These are phyloP conservation scores for Pogonus chalceus DNA, from an alignment of 1,140 invertebrate species.

Conservation along the genomic window DNA sequence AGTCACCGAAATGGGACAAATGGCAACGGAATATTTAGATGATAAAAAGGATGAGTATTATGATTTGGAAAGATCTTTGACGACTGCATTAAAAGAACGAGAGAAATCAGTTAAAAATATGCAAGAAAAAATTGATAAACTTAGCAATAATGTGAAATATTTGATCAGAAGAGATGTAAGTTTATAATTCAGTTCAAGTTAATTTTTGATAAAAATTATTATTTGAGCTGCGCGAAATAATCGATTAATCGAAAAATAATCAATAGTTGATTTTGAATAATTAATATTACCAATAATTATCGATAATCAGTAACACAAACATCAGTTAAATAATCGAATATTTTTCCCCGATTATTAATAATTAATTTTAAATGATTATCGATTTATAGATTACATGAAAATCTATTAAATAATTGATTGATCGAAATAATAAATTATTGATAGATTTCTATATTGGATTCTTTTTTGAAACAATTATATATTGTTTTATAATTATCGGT, in stretches of 20 bases:
- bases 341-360: too few relatives aligned
- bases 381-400: too few relatives aligned
- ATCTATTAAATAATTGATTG: too few relatives aligned
- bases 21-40: constrained; percentile 49
- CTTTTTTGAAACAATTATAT: too few relatives aligned
- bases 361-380: too few relatives aligned
- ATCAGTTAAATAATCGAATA: too few relatives aligned
- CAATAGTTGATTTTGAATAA: too few relatives aligned
- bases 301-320: too few relatives aligned
- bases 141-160: constrained; percentile 44
- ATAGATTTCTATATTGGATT: too few relatives aligned
- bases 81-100: constrained; percentile 48
- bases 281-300: too few relatives aligned
- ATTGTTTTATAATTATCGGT: too few relatives aligned
- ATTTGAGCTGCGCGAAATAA: constrained; percentile 11
- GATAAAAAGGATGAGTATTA: constrained; percentile 47
- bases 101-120: constrained; percentile 42
- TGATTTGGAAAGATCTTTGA: constrained; percentile 42
- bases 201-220: constrained; percentile 7
- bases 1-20: constrained; percentile 48
- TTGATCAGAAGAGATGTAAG: constrained; percentile 48
- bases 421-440: too few relatives aligned
- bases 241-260: constrained; percentile 12
- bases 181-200: constrained; percentile 11
- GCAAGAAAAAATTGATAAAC: constrained; percentile 40